A percentile compares a stretch with the other conserved stretches of the same genome.
These are phyloP conservation scores for Pseudoips prasinana DNA, from an alignment of 2,888 invertebrate genomes.

Conservation along the genomic window DNA sequence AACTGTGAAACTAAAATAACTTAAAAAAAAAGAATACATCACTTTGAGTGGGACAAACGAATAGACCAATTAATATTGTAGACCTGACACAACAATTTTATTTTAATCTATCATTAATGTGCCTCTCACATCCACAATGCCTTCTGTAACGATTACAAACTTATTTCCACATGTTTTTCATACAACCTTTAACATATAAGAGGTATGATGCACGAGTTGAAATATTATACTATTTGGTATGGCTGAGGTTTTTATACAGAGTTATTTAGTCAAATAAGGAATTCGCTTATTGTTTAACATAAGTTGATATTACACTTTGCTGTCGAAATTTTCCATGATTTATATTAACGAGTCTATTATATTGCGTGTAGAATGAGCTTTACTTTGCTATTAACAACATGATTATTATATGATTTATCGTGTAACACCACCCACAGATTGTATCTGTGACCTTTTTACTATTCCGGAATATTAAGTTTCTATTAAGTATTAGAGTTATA, in stretches of 20 bases:
- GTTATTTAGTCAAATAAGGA: slow-evolving; percentile 54
- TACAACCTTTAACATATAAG: slow-evolving; percentile 35
- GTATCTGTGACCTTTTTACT: slow-evolving; percentile 13
- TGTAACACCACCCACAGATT: slow-evolving; percentile 25
- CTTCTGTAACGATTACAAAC: slow-evolving; percentile 26
- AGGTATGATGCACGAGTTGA: slow-evolving; percentile 33
- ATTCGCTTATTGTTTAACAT: slow-evolving; percentile 12
- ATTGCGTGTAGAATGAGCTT: slow-evolving; percentile 22
- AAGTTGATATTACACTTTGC: slow-evolving; percentile 22
- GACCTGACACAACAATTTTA: slow-evolving; percentile 26
- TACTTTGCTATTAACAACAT: slow-evolving; percentile 15
- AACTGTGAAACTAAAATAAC: too few species aligned
- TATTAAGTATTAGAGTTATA: slow-evolving; percentile 17
- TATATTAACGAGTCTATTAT: slow-evolving; percentile 15
- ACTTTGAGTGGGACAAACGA: slow-evolving; percentile 18
- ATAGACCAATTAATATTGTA: slow-evolving; percentile 14
- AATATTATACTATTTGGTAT: slow-evolving; percentile 65
- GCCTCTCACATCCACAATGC: slow-evolving; percentile 23
- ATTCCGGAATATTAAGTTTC: slow-evolving; percentile 17
- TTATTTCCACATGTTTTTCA: slow-evolving; percentile 30
- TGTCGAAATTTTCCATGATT: slow-evolving; percentile 16
- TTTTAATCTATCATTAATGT: slow-evolving; percentile 22
- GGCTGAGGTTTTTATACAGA: slow-evolving; percentile 77
- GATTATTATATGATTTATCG: slow-evolving; percentile 18
- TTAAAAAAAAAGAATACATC: background rate